These are phyloP conservation scores for Drosophila kanapiae DNA, from an alignment of 1,140 invertebrate species.

Conservation along the genomic window DNA sequence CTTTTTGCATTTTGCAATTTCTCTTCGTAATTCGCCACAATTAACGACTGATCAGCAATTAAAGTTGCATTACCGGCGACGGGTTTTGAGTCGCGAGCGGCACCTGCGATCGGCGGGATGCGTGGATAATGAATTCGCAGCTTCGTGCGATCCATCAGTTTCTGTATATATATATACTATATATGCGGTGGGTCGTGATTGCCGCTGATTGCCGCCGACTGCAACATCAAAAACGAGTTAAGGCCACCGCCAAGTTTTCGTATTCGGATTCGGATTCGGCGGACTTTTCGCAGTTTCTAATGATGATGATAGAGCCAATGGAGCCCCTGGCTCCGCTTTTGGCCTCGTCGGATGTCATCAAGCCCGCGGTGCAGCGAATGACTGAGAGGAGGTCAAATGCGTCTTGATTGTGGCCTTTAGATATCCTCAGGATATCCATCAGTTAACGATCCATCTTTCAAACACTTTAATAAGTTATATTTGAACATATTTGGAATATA, in stretches of 20 bases:
- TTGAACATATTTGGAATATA: neutral
- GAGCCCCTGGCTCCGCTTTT: conserved; percentile 28
- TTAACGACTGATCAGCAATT: conserved; percentile 78
- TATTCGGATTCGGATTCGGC: conserved; percentile 39
- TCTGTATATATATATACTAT: conserved; percentile 1
- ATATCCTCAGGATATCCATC: neutral
- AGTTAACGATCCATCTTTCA: neutral
- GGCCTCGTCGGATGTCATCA: conserved; percentile 35
- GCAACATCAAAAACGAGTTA: conserved; percentile 76
- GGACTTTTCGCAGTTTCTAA: conserved; percentile 76
- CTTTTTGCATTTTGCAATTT: conserved; percentile 58
- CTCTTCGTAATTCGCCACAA: conserved; percentile 71
- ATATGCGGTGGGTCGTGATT: conserved; percentile 43
- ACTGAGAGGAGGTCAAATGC: conserved; percentile 40
- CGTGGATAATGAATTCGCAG: conserved; percentile 61
- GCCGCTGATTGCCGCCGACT: conserved; percentile 34
- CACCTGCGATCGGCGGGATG: conserved; percentile 58
- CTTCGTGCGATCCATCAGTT: conserved; percentile 35
- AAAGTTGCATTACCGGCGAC: conserved; percentile 71
- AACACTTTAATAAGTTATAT: too few relatives aligned
- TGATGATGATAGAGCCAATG: conserved; percentile 68
- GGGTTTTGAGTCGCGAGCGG: conserved; percentile 18
- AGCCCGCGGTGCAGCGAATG: conserved; percentile 9
- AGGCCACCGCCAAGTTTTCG: conserved; percentile 57
- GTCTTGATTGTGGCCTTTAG: conserved; percentile 9